Evolutionary conservation across 2,888 invertebrate species (phyloP).

Genomic region (Tenodera sinensis): DNA sequence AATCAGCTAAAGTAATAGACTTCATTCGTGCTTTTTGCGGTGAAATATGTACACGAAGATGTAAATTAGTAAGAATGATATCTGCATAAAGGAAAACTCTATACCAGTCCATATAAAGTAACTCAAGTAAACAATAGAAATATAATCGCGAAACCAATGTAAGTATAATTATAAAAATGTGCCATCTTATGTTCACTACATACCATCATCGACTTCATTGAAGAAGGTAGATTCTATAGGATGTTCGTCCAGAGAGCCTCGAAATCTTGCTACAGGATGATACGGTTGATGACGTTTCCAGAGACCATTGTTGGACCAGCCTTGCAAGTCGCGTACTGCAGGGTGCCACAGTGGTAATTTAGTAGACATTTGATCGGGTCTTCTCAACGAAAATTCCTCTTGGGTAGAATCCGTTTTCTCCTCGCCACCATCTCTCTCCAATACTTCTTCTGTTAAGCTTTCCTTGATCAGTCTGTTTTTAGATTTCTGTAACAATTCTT

Average conservation of each 20-base stretch:
- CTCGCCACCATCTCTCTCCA: background rate
- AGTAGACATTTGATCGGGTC: background rate
- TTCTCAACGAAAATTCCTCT: background rate
- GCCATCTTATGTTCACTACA: background rate
- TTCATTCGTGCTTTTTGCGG: too few species aligned
- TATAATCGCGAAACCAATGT: too few species aligned
- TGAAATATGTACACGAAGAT: too few species aligned
- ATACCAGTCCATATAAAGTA: too few species aligned
- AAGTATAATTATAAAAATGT: too few species aligned
- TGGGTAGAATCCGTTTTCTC: background rate
- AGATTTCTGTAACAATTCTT: background rate
- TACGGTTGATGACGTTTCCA: background rate
- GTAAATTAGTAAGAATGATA: too few species aligned
- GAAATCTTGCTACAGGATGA: background rate
- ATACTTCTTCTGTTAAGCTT: background rate
- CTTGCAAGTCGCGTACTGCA: too few species aligned
- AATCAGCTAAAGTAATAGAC: too few species aligned
- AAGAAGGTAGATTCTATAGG: background rate
- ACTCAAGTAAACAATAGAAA: too few species aligned
- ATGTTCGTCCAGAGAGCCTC: background rate
- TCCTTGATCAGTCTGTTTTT: background rate
- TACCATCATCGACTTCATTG: background rate
- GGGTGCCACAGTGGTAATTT: background rate
- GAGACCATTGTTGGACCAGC: background rate
- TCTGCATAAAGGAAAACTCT: too few species aligned